phyloP scores from a whole-genome alignment of 2,113 vertebrate genomes.

The Hippocampus guttulatus region DNA sequence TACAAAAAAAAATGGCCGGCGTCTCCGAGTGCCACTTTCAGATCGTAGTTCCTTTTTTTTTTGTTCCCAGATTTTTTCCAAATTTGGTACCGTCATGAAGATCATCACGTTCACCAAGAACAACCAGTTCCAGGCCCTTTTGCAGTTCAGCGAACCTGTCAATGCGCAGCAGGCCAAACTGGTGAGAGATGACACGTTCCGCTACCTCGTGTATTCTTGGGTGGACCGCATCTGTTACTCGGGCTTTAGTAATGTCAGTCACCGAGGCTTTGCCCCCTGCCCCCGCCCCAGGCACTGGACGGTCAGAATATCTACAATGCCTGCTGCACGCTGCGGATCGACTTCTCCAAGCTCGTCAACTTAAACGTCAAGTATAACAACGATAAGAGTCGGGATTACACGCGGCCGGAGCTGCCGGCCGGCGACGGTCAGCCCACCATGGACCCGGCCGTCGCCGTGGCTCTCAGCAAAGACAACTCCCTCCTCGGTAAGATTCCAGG shows the following conservation, averaged over 20 bases:
- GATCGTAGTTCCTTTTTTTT: background rate
- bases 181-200: slow-evolving; percentile 61
- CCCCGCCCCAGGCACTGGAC: slow-evolving; percentile 81
- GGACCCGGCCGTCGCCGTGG: slow-evolving; percentile 84
- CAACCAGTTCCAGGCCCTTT: slow-evolving; percentile 97
- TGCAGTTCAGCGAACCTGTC: slow-evolving; percentile 90
- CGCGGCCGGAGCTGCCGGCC: slow-evolving; percentile 91
- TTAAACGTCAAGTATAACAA: slow-evolving; percentile 99
- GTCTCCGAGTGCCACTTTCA: too few species aligned
- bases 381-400: slow-evolving; percentile 97
- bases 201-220: background rate
- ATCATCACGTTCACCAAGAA: slow-evolving; percentile 99
- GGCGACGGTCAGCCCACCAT: slow-evolving; percentile 90
- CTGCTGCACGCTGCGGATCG: slow-evolving; percentile 95
- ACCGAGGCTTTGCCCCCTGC: too few species aligned
- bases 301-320: slow-evolving; percentile 99
- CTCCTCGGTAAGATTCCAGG: slow-evolving; percentile 90
- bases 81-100: slow-evolving; percentile 98
- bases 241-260: background rate
- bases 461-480: slow-evolving; percentile 91
- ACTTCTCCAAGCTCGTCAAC: slow-evolving; percentile 98
- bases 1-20: background rate
- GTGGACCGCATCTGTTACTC: background rate
- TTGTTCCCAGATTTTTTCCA: slow-evolving; percentile 88
- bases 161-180: slow-evolving; percentile 95